phyloP scores from a whole-genome alignment of 2,888 invertebrate species.

The Trypoxylon attenuatum region DNA sequence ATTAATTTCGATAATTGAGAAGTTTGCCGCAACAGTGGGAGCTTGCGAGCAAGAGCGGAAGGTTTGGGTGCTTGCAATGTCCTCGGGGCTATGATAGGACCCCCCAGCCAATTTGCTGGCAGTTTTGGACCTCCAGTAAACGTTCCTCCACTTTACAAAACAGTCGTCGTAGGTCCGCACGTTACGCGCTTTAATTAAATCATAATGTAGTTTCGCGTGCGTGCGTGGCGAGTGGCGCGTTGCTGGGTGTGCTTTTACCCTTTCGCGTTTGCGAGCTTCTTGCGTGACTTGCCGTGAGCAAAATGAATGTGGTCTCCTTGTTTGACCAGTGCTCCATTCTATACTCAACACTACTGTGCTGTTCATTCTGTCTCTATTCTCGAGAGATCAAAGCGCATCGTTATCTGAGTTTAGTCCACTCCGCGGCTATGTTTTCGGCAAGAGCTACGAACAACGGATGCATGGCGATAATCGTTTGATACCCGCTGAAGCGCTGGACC shows the following conservation, averaged over 20 bases:
- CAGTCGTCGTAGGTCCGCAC: slow-evolving; percentile 1
- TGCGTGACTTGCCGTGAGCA: no score
- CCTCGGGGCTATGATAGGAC: no score
- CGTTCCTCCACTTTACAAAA: slow-evolving; percentile 17
- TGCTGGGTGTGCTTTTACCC: no score
- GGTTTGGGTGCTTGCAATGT: slow-evolving; percentile 1
- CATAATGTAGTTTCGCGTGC: slow-evolving; percentile 38
- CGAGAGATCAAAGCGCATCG: slow-evolving; percentile 10
- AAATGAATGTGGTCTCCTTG: no score
- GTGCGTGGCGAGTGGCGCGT: no score
- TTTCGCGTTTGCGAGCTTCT: no score
- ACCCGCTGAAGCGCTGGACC: neutral
- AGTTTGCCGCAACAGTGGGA: slow-evolving; percentile 51
- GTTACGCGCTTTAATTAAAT: slow-evolving; percentile 50
- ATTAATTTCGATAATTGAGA: slow-evolving; percentile 55
- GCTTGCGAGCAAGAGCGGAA: no score
- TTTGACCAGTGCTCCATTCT: no score
- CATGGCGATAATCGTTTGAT: neutral
- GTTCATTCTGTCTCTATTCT: no score
- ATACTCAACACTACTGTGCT: no score
- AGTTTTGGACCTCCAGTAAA: slow-evolving; percentile 33
- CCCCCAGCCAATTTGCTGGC: slow-evolving; percentile 51
- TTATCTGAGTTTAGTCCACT: slow-evolving; percentile 9
- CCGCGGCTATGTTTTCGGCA: neutral
- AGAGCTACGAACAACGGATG: neutral